phyloP scores from a whole-genome alignment of 2,113 vertebrate species.

The Gallinago media region DNA sequence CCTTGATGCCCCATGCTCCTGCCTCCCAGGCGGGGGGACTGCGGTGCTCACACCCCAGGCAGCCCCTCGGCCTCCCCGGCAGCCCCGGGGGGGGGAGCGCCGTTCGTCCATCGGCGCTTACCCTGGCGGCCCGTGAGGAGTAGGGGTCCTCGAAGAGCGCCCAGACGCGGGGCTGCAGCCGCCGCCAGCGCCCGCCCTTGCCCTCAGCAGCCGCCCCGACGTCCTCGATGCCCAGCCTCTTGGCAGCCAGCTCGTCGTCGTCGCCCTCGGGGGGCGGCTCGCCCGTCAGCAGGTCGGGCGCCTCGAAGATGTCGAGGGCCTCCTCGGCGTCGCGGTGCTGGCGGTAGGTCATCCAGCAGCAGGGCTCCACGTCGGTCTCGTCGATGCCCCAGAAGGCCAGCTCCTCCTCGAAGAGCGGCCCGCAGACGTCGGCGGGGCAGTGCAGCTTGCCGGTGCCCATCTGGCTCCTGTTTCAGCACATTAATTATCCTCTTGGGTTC shows the following conservation, averaged over 20 bases:
- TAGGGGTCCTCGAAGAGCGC: conserved; percentile 97
- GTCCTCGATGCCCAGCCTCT: conserved; percentile 84
- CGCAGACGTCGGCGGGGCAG: conserved; percentile 95
- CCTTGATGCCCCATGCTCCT: accelerated
- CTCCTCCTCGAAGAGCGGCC: conserved; percentile 95
- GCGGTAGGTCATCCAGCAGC: conserved; percentile 97
- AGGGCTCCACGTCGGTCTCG: conserved; percentile 97
- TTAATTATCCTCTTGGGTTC: too few species aligned
- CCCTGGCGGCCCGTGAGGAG: conserved; percentile 94
- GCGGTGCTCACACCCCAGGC: accelerated
- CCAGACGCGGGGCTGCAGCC: conserved; percentile 92
- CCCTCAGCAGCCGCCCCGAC: conserved; percentile 70
- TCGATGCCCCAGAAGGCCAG: conserved; percentile 96
- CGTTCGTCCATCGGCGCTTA: conserved; percentile 72
- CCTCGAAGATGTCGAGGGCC: conserved; percentile 94
- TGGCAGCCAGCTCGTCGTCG: conserved; percentile 80
- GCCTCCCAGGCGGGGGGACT: not conserved
- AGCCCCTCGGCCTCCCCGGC: not conserved
- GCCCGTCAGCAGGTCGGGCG: conserved; percentile 85
- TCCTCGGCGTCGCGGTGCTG: conserved; percentile 96
- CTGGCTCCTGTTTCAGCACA: too few species aligned
- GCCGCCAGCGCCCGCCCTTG: conserved; percentile 84
- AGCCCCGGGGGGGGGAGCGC: not conserved
- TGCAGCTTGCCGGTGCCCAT: conserved; percentile 95
- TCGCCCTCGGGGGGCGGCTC: conserved; percentile 72